Conservation (phyloP, 2,888 invertebrate species). For the Nomada ruficornis region DNA sequence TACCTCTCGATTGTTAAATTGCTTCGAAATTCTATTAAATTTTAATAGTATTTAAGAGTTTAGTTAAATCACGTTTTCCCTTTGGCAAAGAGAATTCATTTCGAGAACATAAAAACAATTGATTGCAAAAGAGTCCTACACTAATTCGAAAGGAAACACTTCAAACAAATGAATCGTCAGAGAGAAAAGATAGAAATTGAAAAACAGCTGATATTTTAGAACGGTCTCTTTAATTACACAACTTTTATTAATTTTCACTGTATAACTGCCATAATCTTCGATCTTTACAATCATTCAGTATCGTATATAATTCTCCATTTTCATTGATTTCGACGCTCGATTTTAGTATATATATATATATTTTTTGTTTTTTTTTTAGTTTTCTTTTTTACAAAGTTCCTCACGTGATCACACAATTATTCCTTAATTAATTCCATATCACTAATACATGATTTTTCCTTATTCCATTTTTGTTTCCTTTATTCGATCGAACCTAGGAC, state of each 20-base stretch:
- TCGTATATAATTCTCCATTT: conserved; percentile 15
- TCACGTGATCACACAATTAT: conserved; percentile 25
- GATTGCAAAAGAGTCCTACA: background rate
- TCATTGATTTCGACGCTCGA: conserved; percentile 7
- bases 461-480: background rate
- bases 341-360: background rate
- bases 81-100: background rate
- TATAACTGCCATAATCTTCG: conserved; percentile 49
- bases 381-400: conserved; percentile 27
- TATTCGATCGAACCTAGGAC: conserved; percentile 18
- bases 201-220: conserved; percentile 38
- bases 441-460: conserved; percentile 32
- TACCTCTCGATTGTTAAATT: background rate
- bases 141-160: background rate
- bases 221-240: conserved; percentile 48
- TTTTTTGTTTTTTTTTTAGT: background rate
- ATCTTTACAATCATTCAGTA: conserved; percentile 40
- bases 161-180: background rate
- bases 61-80: no score
- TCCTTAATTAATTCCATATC: conserved; percentile 12
- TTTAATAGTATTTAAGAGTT: background rate
- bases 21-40: background rate
- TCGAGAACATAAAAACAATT: background rate
- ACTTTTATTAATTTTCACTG: conserved; percentile 53
- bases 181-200: conserved; percentile 35